Conservation (phyloP, 35 echinoderm and acorn worm genomes). For the Holothuria glaberrima region DNA sequence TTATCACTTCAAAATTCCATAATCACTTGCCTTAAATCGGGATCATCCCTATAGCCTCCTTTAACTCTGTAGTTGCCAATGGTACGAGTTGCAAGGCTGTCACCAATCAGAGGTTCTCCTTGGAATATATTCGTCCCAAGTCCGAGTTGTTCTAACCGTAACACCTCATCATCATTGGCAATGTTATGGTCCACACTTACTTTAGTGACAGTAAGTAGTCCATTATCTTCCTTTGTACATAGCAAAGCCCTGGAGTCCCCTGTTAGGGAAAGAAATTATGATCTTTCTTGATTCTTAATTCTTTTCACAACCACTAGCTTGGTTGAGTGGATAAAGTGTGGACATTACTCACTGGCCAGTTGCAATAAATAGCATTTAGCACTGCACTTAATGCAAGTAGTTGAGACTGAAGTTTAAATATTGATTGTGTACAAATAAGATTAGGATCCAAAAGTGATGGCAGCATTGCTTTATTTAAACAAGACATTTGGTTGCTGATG, state of each 20-base stretch:
- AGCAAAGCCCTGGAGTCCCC: slow-evolving; percentile 86
- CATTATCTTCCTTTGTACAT: slow-evolving; percentile 66
- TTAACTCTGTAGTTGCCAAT: slow-evolving; percentile 91
- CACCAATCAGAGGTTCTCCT: slow-evolving; percentile 54
- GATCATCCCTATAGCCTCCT: slow-evolving; percentile 88
- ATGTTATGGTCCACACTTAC: slow-evolving; percentile 94
- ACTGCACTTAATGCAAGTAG: no score
- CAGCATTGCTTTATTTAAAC: no score
- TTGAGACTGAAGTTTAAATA: no score
- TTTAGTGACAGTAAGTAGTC: slow-evolving; percentile 64
- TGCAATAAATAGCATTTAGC: no score
- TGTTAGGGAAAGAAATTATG: slow-evolving; percentile 1
- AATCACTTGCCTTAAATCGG: slow-evolving; percentile 62
- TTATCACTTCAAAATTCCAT: background rate
- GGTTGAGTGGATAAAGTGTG: no score
- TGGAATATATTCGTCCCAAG: slow-evolving; percentile 70
- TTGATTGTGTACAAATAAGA: no score
- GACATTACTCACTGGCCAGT: no score
- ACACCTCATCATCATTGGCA: slow-evolving; percentile 86
- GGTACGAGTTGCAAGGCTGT: slow-evolving; percentile 72
- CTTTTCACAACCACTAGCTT: no score
- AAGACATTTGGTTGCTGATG: no score
- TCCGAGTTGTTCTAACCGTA: slow-evolving; percentile 82
- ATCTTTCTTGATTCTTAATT: background rate
- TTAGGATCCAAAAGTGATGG: no score